These are phyloP conservation scores for Laupala kohalensis DNA, from an alignment of 1,140 invertebrate species.

Conservation along the genomic window DNA sequence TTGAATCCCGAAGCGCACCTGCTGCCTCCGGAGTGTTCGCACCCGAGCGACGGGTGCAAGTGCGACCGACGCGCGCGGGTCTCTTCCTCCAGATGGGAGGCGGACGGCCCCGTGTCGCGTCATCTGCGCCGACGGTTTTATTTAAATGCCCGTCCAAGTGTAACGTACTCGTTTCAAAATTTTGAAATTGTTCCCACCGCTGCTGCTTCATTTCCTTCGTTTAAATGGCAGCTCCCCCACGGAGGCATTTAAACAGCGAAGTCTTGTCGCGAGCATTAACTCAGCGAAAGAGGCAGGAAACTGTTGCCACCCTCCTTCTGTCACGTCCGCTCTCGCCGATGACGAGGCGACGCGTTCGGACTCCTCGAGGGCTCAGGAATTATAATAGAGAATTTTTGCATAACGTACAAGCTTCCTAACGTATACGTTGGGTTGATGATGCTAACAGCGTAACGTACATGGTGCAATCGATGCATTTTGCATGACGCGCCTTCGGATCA, in stretches of 20 bases:
- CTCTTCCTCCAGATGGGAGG: neutral
- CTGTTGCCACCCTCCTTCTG: neutral
- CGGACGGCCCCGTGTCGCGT: neutral
- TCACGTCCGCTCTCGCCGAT: neutral
- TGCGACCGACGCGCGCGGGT: neutral
- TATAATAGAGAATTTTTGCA: too few species aligned
- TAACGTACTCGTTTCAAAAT: neutral
- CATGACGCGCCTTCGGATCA: too few species aligned
- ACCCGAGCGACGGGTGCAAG: neutral
- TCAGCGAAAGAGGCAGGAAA: neutral
- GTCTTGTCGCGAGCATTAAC: neutral
- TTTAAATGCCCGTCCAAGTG: neutral
- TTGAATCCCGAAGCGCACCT: too few species aligned
- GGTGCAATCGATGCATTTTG: too few species aligned
- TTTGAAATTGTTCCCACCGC: neutral
- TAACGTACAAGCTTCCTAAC: neutral
- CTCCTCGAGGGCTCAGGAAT: too few species aligned
- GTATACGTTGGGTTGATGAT: too few species aligned
- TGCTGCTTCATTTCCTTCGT: neutral
- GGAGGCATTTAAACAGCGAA: neutral
- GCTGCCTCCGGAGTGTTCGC: neutral
- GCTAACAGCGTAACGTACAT: too few species aligned
- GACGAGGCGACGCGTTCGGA: too few species aligned
- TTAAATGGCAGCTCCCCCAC: neutral
- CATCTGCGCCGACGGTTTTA: neutral